Conservation (phyloP, 2,797 vertebrate genomes). For the Kryptopterus vitreolus region DNA sequence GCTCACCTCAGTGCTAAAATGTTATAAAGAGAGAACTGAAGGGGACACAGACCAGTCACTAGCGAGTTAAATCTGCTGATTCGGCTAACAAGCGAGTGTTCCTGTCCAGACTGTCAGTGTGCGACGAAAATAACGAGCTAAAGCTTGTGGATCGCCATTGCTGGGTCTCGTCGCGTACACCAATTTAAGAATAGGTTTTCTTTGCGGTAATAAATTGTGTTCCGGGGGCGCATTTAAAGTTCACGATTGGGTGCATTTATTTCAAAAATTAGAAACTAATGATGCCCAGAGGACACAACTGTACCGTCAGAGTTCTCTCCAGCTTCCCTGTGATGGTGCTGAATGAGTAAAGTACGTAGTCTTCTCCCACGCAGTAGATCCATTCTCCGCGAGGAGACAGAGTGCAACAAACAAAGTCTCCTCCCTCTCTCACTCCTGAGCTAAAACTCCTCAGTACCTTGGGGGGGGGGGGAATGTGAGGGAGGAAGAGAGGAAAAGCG, state of each 20-base stretch:
- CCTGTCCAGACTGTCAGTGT: background rate
- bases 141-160: background rate
- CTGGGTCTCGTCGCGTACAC: background rate
- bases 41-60: background rate
- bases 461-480: slow-evolving; percentile 10
- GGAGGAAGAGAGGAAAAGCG: slow-evolving; percentile 23
- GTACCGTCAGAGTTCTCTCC: slow-evolving; percentile 95
- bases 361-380: slow-evolving; percentile 99
- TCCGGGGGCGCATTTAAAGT: background rate
- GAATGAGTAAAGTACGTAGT: slow-evolving; percentile 98
- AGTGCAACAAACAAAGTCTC: slow-evolving; percentile 96
- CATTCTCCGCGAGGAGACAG: slow-evolving; percentile 97
- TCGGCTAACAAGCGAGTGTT: background rate
- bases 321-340: slow-evolving; percentile 97
- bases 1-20: too few relatives aligned
- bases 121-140: background rate
- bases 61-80: background rate
- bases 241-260: background rate
- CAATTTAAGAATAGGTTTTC: background rate
- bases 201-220: background rate
- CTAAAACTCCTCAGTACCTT: slow-evolving; percentile 98
- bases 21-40: background rate
- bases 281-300: slow-evolving; percentile 40
- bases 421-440: slow-evolving; percentile 96
- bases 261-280: background rate